These are phyloP conservation scores for Oceanites oceanicus DNA, from an alignment of 2,113 vertebrate species.

Conservation along the genomic window DNA sequence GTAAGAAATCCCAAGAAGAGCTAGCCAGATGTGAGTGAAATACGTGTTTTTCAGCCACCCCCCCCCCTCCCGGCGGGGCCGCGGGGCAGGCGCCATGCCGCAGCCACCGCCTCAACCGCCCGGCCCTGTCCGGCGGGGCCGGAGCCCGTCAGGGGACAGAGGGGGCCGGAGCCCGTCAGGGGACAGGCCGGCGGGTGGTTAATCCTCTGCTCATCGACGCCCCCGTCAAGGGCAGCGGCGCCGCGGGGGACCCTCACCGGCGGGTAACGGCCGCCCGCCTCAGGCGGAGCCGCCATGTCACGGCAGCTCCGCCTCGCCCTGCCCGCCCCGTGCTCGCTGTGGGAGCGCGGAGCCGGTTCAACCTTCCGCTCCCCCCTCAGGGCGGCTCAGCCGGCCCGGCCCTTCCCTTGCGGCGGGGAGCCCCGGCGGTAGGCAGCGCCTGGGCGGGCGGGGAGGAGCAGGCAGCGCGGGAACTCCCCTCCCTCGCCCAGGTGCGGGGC, in stretches of 20 bases:
- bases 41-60: neutral
- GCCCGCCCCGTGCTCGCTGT: neutral
- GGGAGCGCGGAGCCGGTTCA: neutral
- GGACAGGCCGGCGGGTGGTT: neutral
- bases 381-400: neutral
- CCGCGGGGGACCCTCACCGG: too few relatives aligned
- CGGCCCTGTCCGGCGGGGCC: too few relatives aligned
- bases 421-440: neutral
- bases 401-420: neutral
- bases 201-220: neutral
- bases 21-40: neutral
- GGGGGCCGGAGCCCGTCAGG: too few relatives aligned
- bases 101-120: neutral
- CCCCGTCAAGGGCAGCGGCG: too few relatives aligned
- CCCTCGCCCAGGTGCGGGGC: neutral
- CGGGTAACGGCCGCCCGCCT: neutral
- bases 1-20: neutral
- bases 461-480: neutral
- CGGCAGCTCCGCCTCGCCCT: neutral
- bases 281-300: neutral
- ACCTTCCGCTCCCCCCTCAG: too few relatives aligned
- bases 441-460: neutral
- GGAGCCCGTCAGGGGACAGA: too few relatives aligned
- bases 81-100: neutral
- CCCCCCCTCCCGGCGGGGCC: too few relatives aligned